Evolutionary conservation across 2,113 vertebrate species (phyloP).

Genomic region (Heterochromis multidens): DNA sequence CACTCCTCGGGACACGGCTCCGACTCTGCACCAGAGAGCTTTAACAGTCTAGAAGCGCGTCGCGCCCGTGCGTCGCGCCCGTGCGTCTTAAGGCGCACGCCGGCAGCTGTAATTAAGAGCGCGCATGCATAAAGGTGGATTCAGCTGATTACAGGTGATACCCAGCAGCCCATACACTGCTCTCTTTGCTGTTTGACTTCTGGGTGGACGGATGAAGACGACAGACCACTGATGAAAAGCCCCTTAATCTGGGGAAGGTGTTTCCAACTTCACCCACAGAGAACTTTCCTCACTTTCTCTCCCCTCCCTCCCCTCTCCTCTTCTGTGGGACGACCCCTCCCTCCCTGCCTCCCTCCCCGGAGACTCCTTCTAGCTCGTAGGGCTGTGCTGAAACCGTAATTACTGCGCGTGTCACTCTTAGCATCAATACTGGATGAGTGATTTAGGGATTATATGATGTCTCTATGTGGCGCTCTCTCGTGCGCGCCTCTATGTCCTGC

Average conservation of each 20-base stretch:
- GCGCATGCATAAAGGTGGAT: neutral
- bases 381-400: constrained; percentile 1
- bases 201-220: constrained; percentile 25
- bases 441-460: constrained; percentile 11
- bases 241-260: constrained; percentile 2
- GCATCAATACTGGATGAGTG: constrained; percentile 3
- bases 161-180: neutral
- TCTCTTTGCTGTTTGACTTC: neutral
- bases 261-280: constrained; percentile 11
- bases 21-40: neutral
- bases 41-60: neutral
- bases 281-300: constrained; percentile 52
- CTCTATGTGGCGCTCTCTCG: neutral
- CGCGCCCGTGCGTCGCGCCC: neutral
- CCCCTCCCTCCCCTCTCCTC: constrained; percentile 2
- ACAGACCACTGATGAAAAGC: neutral
- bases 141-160: neutral
- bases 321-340: constrained; percentile 30
- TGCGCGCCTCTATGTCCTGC: neutral
- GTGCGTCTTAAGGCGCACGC: neutral
- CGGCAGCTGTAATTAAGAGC: constrained; percentile 2
- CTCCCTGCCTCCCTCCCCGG: constrained; percentile 32
- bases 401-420: constrained; percentile 12
- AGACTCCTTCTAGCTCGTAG: constrained; percentile 5
- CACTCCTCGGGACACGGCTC: constrained; percentile 20